Evolutionary conservation across 2,797 vertebrate genomes (phyloP).

Genomic region (Micropoecilia bifurca): DNA sequence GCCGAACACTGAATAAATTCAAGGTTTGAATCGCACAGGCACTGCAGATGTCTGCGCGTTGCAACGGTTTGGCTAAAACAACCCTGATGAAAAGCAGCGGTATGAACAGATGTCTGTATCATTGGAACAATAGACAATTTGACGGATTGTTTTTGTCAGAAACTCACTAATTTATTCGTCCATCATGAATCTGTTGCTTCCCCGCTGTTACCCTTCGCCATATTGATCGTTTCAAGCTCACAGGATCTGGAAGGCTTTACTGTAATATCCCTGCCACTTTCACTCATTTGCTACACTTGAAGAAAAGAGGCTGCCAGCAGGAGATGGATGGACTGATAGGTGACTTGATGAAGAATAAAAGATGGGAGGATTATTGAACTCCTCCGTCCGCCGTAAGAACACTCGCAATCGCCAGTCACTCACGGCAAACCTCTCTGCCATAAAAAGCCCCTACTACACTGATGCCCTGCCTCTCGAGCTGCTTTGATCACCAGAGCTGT

Average conservation of each 20-base stretch:
- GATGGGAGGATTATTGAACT: constrained; percentile 33
- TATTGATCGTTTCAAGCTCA: constrained; percentile 19
- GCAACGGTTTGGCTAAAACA: neutral
- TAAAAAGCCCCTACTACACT: constrained; percentile 24
- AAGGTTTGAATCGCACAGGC: neutral
- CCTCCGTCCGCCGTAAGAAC: constrained; percentile 6
- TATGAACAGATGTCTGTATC: neutral
- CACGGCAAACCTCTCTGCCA: constrained; percentile 18
- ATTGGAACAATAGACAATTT: neutral
- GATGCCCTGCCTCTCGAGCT: constrained; percentile 26
- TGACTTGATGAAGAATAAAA: constrained; percentile 34
- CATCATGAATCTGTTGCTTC: neutral
- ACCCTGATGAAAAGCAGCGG: constrained; percentile 6
- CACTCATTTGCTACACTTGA: constrained; percentile 4
- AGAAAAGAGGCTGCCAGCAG: constrained; percentile 1
- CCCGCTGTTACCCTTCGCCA: neutral
- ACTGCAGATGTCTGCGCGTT: constrained; percentile 3
- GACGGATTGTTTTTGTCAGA: constrained; percentile 9
- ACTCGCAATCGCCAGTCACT: constrained; percentile 16
- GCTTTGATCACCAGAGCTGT: constrained; percentile 45
- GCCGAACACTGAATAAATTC: constrained; percentile 16
- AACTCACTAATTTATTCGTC: constrained; percentile 16
- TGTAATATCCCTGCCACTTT: constrained; percentile 20
- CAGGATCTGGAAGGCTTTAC: constrained; percentile 19
- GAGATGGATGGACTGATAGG: constrained; percentile 16